Base-by-base conservation (phyloP, 2,888 invertebrate species). In the Hydrotaea cyrtoneurina region DNA sequence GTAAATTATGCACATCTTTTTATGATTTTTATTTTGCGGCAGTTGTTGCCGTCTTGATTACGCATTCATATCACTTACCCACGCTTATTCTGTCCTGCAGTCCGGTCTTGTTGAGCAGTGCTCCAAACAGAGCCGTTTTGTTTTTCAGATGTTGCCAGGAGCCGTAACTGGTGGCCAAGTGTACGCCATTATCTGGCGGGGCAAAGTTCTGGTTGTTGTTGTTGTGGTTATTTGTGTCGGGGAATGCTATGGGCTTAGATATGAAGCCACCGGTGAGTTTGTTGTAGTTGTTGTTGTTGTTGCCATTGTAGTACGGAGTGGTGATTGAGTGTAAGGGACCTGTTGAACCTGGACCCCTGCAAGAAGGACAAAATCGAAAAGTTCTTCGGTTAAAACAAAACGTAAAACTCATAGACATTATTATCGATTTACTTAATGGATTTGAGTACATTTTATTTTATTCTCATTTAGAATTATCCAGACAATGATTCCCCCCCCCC, bases 31-130 rank as follows among this genome's bases (percentile, higher is more conserved):
- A 55, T 79, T 64, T 55, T 83, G 71, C 66, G 72, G 43, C 53
- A 66, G 69, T 46, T 46, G 59, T 21, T 43, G 17, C 11, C 31
- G 73, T 62, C 82, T 74, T 82, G 76, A 85, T 85, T 85, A 85
- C 79, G 80, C 66, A 85, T 85, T 82, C 78, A 77, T 83, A 82
- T 69, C 81, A 87, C 90, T 86, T 86, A 91, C 91, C 90, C 86
- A 91, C 90, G 82, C 90, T 91, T 19, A 91, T 91, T 43, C 91
- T 87, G 53, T 91, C 89, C 82, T 89, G 89, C 10, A 87, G 43
- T 10, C 85, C 86, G 50, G 84, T 80, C 81, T 85, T 82, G 62
- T 75, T 64, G 8, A 71, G 55, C 71, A 72, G 21, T 13, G 13
- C 62, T 69, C 79, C 82, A 15, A 69, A 69, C 19, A 69, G 23